Evolutionary conservation across 2,888 invertebrate genomes (phyloP).

Genomic region (Stramonita haemastoma): DNA sequence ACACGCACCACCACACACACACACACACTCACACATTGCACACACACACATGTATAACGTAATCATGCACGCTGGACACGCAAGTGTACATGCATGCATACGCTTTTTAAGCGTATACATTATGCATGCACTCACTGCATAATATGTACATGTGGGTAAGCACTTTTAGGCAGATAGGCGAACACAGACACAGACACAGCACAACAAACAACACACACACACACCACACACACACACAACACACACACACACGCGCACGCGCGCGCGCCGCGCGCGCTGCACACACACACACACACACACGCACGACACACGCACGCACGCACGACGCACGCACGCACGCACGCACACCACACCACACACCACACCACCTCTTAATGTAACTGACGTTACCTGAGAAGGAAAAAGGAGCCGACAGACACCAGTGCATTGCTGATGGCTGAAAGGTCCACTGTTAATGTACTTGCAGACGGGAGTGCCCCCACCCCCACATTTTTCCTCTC

Average conservation of each 20-base stretch:
- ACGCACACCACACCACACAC: too few relatives aligned
- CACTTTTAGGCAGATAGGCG: neutral
- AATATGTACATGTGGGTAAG: too few relatives aligned
- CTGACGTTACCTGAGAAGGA: constrained; percentile 62
- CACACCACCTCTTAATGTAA: too few relatives aligned
- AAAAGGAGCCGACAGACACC: constrained; percentile 73
- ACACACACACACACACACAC: neutral
- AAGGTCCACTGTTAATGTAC: constrained; percentile 54
- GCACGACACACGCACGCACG: neutral
- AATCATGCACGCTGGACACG: too few relatives aligned
- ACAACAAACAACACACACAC: neutral
- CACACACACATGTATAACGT: neutral
- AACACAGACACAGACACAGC: neutral
- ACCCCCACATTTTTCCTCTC: too few relatives aligned
- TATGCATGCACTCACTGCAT: too few relatives aligned
- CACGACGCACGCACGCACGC: neutral
- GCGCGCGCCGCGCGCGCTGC: neutral
- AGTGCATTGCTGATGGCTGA: constrained; percentile 69
- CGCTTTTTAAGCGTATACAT: too few relatives aligned
- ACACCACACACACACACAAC: neutral
- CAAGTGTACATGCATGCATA: too few relatives aligned
- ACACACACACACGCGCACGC: neutral
- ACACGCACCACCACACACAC: neutral
- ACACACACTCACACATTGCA: constrained; percentile 20
- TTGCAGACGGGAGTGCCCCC: constrained; percentile 25